Evolutionary conservation across 2,888 invertebrate genomes (phyloP).

Genomic region (Euclidia mi): DNA sequence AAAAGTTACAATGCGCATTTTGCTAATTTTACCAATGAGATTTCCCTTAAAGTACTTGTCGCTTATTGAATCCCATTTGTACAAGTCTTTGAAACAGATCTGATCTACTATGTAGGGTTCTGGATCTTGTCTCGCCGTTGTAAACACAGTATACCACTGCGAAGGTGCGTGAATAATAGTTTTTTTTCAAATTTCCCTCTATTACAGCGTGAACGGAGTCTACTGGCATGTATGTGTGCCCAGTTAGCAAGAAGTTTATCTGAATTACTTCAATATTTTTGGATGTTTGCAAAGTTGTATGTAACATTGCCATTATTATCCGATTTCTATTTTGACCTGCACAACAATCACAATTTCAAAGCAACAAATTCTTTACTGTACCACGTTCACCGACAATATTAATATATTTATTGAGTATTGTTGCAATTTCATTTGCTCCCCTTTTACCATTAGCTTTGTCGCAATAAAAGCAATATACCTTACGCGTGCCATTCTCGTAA

Average conservation of each 20-base stretch:
- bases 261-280: constrained; percentile 37
- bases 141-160: constrained; percentile 25
- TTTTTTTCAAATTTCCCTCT: too few relatives aligned
- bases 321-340: constrained; percentile 40
- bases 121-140: not conserved
- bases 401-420: constrained; percentile 2
- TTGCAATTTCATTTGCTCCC: not conserved
- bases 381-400: not conserved
- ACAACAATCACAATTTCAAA: constrained; percentile 21
- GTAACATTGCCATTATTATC: constrained; percentile 36
- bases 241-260: constrained; percentile 49
- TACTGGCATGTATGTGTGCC: constrained; percentile 24
- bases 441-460: constrained; percentile 6
- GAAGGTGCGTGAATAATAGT: constrained; percentile 41
- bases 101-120: too few relatives aligned
- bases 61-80: too few relatives aligned
- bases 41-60: too few relatives aligned
- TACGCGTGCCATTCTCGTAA: constrained; percentile 13
- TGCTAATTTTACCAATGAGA: too few relatives aligned
- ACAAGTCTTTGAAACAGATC: too few relatives aligned
- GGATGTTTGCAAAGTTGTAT: constrained; percentile 24
- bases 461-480: constrained; percentile 12
- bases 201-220: constrained; percentile 1
- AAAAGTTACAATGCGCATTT: too few relatives aligned
- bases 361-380: not conserved